Conservation (phyloP, 53 echinoderm and acorn worm genomes). For the Echinometra lucunter region DNA sequence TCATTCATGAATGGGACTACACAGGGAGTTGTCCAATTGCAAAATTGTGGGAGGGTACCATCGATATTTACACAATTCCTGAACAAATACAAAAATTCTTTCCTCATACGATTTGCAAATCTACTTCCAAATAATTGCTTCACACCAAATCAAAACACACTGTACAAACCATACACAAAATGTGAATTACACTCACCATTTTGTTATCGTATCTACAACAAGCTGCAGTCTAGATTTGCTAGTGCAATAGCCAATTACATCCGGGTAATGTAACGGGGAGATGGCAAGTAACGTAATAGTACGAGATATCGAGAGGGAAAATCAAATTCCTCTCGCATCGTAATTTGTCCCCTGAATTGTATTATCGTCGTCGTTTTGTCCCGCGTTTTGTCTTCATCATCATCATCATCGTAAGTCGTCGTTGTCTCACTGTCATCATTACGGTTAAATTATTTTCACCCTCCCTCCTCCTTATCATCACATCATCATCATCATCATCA, state of each 20-base stretch:
- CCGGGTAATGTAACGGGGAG: conserved; percentile 36
- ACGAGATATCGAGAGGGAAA: too few relatives aligned
- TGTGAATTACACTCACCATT: conserved; percentile 57
- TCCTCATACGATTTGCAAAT: background rate
- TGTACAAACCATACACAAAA: background rate
- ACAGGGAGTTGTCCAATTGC: conserved; percentile 32
- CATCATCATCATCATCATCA: background rate
- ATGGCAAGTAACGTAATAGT: too few relatives aligned
- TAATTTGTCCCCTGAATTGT: too few relatives aligned
- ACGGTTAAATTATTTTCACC: background rate
- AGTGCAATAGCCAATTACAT: conserved; percentile 61
- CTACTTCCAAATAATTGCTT: background rate
- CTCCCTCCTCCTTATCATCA: background rate
- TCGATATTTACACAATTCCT: background rate
- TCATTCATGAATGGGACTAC: conserved; percentile 38
- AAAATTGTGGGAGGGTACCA: conserved; percentile 30
- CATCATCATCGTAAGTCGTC: too few relatives aligned
- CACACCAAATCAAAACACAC: background rate
- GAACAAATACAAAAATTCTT: background rate
- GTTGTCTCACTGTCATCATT: too few relatives aligned
- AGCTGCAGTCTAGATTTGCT: conserved; percentile 60
- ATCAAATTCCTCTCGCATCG: too few relatives aligned
- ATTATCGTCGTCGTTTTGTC: too few relatives aligned
- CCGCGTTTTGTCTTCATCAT: too few relatives aligned
- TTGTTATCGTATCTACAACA: conserved; percentile 68